Evolutionary conservation across 53 echinoderm and acorn worm species (phyloP), one percentile per base, ranked within the genome.

Genomic region (Arbacia lixula): DNA sequence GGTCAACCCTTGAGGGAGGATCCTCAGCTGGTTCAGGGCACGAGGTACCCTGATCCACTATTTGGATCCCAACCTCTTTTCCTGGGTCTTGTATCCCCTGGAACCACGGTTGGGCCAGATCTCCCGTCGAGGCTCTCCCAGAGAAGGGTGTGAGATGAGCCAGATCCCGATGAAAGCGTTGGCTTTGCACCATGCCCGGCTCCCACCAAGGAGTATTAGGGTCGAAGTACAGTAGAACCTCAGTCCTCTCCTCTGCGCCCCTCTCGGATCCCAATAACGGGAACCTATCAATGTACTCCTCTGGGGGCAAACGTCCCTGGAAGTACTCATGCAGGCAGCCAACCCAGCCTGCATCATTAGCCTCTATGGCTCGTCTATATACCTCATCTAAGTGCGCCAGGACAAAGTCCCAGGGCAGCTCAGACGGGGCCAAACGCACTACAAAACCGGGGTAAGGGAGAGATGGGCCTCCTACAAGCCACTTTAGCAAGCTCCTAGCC

Each of bases 201-300:
- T 63, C 31, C 64, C 64, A 33, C 64, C 64, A 63, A 29, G 64
- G 64, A 32, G 64, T 63, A 1, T 14, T 12, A 5, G 64, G 64
- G 36, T 63, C 64, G 8, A 10, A 26, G 58, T 58, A 58, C 58
- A 0, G 28, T 0, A 58, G 58, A 11, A 27, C 26, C 12, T 25
- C 27, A 2, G 1, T 29, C 28, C 2, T 4, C 27, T 58, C 58
- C 57, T 57, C 26, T 9, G 57, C 26, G 0, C 57, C 57, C 57
- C 12, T 3, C 24, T 3, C 26, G 6, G 57, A 0, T 10, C 57
- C 57, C 27, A 57, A 26, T n/a, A n/a, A n/a, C n/a, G n/a, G n/a
- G n/a, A n/a, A n/a, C n/a, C n/a, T n/a, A n/a, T n/a, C n/a, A n/a
- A n/a, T n/a, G n/a, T n/a, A n/a, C n/a, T n/a, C n/a, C n/a, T n/a